These are phyloP conservation scores for Echinarachnius parma DNA, from an alignment of 53 echinoderm and acorn worm genomes.

Conservation along the genomic window DNA sequence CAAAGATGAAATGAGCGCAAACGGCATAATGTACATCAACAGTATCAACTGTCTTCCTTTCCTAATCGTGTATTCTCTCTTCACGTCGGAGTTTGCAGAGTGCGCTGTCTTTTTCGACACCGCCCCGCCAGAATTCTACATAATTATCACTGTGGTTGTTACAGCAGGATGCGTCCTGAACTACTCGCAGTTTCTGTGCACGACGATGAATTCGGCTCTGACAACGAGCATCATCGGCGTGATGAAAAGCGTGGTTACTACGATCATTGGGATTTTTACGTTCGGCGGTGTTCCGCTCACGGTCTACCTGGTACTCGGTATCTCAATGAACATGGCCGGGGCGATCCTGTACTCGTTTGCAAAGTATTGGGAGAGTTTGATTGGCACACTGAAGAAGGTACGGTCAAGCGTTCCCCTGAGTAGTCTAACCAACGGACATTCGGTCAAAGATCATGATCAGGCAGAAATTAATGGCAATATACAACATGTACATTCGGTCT, in stretches of 20 bases:
- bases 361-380: constrained; percentile 63
- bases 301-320: constrained; percentile 44
- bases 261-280: constrained; percentile 65
- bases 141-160: constrained; percentile 47
- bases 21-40: constrained; percentile 71
- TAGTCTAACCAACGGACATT: too few species aligned
- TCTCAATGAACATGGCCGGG: constrained; percentile 63
- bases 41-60: constrained; percentile 74
- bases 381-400: constrained; percentile 1
- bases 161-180: constrained; percentile 73
- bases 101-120: constrained; percentile 20
- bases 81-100: constrained; percentile 48
- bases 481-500: too few species aligned
- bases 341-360: constrained; percentile 66
- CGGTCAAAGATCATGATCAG: too few species aligned
- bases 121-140: constrained; percentile 20
- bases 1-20: constrained; percentile 53
- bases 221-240: constrained; percentile 85
- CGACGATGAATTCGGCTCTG: constrained; percentile 85
- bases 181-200: constrained; percentile 82
- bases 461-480: too few species aligned
- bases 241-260: constrained; percentile 73
- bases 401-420: background rate
- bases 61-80: constrained; percentile 30
- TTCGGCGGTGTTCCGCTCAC: constrained; percentile 72